A percentile compares a stretch with the other conserved stretches of the same genome.
These are phyloP conservation scores for Sinelater perroti DNA, from an alignment of 2,888 invertebrate genomes.

Conservation along the genomic window DNA sequence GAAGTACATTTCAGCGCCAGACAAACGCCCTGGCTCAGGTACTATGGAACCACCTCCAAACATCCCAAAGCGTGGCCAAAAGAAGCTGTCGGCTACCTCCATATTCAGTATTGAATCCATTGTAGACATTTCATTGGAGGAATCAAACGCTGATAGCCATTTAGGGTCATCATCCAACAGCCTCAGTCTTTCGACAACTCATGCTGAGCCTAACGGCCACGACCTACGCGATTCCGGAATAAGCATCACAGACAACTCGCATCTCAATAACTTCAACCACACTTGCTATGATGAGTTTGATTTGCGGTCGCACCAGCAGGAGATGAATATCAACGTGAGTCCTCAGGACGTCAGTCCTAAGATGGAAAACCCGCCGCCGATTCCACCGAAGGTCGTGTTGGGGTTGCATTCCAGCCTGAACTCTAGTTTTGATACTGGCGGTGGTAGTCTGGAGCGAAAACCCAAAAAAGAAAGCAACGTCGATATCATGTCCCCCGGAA, in stretches of 20 bases:
- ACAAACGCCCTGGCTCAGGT: conserved; percentile 63
- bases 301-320: conserved; percentile 54
- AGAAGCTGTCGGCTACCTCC: conserved; percentile 60
- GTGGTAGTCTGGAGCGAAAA: conserved; percentile 47
- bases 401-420: conserved; percentile 48
- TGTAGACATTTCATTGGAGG: conserved; percentile 64
- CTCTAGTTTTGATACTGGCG: conserved; percentile 52
- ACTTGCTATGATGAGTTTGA: conserved; percentile 60
- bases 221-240: conserved; percentile 67
- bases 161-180: conserved; percentile 51
- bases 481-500: conserved; percentile 51
- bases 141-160: conserved; percentile 52
- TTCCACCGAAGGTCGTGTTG: conserved; percentile 55
- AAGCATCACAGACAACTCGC: conserved; percentile 58
- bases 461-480: conserved; percentile 40
- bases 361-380: conserved; percentile 56
- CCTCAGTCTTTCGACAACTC: conserved; percentile 43
- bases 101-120: conserved; percentile 60
- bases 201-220: conserved; percentile 50
- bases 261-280: conserved; percentile 59
- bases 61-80: conserved; percentile 60
- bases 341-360: conserved; percentile 52
- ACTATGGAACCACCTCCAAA: conserved; percentile 59
- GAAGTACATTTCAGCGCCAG: conserved; percentile 64
- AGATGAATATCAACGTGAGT: conserved; percentile 58